Evolutionary conservation across 2,888 invertebrate genomes (phyloP).

Genomic region (Nyleta sp.): DNA sequence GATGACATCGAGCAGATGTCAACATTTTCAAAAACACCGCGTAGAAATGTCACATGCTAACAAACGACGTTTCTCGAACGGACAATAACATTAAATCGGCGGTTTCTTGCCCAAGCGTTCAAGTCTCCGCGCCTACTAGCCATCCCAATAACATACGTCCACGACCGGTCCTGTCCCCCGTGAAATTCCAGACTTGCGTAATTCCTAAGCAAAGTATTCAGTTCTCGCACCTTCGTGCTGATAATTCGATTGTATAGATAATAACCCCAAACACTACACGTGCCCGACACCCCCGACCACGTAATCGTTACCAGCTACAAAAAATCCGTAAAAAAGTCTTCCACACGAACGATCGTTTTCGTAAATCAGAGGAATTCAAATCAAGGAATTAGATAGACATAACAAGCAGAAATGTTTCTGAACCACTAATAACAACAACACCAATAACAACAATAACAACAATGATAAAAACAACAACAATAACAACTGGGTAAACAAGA

Average conservation of each 20-base stretch:
- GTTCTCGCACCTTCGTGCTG: conserved; percentile 59
- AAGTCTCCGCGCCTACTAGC: conserved; percentile 79
- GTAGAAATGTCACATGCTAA: conserved; percentile 75
- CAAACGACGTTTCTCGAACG: conserved; percentile 79
- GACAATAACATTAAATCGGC: conserved; percentile 77
- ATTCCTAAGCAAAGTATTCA: conserved; percentile 71
- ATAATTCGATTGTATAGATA: conserved; percentile 63
- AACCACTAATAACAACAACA: neutral
- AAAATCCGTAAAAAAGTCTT: neutral
- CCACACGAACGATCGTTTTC: neutral
- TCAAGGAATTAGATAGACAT: neutral
- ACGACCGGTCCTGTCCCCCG: conserved; percentile 70
- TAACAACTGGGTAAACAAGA: neutral
- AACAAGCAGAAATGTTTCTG: neutral
- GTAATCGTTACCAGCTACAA: conserved; percentile 6
- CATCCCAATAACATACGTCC: conserved; percentile 75
- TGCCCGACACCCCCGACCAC: conserved; percentile 21
- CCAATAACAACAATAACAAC: neutral
- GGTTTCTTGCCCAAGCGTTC: conserved; percentile 80
- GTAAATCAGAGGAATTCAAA: neutral
- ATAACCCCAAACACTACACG: conserved; percentile 50
- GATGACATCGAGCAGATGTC: conserved; percentile 48
- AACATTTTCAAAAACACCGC: conserved; percentile 68
- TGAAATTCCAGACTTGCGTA: conserved; percentile 78
- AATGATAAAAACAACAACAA: neutral